phyloP scores from a whole-genome alignment of 1,140 invertebrate species.

The Drosophila simulans region DNA sequence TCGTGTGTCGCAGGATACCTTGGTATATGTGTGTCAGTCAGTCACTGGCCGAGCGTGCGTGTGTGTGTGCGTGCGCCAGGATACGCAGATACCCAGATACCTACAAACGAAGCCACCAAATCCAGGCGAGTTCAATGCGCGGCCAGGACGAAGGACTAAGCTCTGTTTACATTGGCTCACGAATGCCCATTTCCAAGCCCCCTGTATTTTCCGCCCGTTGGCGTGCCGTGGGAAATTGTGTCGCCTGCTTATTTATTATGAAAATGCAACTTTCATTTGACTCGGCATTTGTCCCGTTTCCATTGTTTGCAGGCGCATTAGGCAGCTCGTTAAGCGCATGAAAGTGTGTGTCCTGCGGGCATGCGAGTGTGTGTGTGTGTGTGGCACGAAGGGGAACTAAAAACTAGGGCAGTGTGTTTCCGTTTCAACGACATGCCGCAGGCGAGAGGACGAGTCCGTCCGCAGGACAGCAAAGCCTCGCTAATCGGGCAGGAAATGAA shows the following conservation, averaged over 20 bases:
- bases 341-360: conserved; percentile 10
- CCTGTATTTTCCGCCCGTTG: conserved; percentile 12
- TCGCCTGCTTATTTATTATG: conserved; percentile 53
- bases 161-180: conserved; percentile 67
- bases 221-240: conserved; percentile 50
- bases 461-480: conserved; percentile 39
- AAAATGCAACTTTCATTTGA: conserved; percentile 54
- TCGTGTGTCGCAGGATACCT: conserved; percentile 23
- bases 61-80: conserved; percentile 47
- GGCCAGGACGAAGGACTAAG: conserved; percentile 46
- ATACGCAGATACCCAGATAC: conserved; percentile 55
- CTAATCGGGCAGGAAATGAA: conserved; percentile 1
- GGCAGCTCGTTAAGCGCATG: conserved; percentile 31
- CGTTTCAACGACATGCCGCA: conserved; percentile 67
- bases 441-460: conserved; percentile 30
- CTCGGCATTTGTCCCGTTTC: conserved; percentile 39
- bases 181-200: background rate
- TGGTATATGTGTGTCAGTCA: conserved; percentile 80
- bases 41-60: conserved; percentile 59
- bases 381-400: conserved; percentile 56
- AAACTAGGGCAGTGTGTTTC: conserved; percentile 84
- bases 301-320: conserved; percentile 31
- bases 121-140: conserved; percentile 69
- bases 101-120: conserved; percentile 49
- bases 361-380: conserved; percentile 17